Evolutionary conservation across 2,113 vertebrate genomes (phyloP).

Genomic region (Halcyon senegalensis): DNA sequence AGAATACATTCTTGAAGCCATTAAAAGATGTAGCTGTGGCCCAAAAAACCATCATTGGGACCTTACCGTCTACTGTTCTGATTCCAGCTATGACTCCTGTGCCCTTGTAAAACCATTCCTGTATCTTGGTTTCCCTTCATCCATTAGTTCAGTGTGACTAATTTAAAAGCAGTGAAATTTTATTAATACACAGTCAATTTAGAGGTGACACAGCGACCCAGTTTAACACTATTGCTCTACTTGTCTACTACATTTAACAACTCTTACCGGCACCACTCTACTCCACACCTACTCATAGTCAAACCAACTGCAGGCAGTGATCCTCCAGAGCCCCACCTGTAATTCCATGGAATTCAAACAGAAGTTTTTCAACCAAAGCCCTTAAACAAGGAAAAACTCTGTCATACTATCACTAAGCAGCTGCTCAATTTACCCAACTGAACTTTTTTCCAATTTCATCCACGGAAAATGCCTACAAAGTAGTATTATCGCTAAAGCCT

Average conservation of each 20-base stretch:
- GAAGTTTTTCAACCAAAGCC: neutral
- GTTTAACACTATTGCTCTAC: neutral
- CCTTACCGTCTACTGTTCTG: neutral
- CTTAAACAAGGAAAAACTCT: neutral
- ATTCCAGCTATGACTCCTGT: neutral
- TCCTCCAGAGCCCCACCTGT: neutral
- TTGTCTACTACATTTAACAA: neutral
- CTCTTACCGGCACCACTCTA: neutral
- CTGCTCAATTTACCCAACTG: neutral
- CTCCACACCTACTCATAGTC: neutral
- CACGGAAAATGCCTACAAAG: conserved; percentile 1
- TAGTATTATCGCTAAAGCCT: neutral
- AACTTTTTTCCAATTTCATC: neutral
- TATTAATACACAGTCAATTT: neutral
- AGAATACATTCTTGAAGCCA: neutral
- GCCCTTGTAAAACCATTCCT: neutral
- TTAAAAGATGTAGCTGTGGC: neutral
- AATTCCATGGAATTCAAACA: neutral
- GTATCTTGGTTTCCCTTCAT: neutral
- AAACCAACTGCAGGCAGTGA: neutral
- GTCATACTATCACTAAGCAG: neutral
- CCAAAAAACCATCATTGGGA: neutral
- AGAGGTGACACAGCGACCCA: neutral
- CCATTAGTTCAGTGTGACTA: neutral
- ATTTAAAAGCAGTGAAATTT: neutral